phyloP scores from a whole-genome alignment of 2,797 vertebrate species.

The Pipistrellus kuhlii region DNA sequence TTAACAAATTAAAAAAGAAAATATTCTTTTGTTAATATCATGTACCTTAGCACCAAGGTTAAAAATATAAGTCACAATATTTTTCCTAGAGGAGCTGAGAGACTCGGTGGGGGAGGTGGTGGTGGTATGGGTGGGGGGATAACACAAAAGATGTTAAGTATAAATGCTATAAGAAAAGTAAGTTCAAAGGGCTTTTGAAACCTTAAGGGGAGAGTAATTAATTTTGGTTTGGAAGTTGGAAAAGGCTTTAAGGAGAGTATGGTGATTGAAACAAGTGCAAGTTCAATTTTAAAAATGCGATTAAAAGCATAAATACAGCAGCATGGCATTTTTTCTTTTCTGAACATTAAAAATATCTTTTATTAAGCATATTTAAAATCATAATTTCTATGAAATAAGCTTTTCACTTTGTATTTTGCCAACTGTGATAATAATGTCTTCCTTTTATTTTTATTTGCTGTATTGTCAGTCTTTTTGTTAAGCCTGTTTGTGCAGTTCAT shows the following conservation, averaged over 20 bases:
- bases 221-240: slow-evolving; percentile 57
- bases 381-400: slow-evolving; percentile 51
- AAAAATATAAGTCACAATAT: neutral
- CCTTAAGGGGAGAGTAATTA: slow-evolving; percentile 31
- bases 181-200: neutral
- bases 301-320: slow-evolving; percentile 24
- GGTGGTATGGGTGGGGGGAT: neutral
- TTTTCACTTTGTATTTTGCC: slow-evolving; percentile 6
- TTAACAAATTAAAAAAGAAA: neutral
- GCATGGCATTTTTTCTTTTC: neutral
- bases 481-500: neutral
- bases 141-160: neutral
- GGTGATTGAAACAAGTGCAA: slow-evolving; percentile 24
- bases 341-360: slow-evolving; percentile 32
- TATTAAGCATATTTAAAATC: slow-evolving; percentile 50
- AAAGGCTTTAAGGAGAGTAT: neutral
- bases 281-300: neutral
- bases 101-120: neutral
- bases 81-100: neutral
- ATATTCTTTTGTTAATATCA: neutral
- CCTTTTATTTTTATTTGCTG: slow-evolving; percentile 39
- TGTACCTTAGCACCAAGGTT: neutral
- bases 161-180: slow-evolving; percentile 22
- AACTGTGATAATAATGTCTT: neutral
- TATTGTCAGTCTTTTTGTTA: slow-evolving; percentile 41